Percentiles rank a stretch among this genome's conserved stretches.
Conservation (phyloP, 2,888 invertebrate genomes). For the Gandaritis pyraliata region DNA sequence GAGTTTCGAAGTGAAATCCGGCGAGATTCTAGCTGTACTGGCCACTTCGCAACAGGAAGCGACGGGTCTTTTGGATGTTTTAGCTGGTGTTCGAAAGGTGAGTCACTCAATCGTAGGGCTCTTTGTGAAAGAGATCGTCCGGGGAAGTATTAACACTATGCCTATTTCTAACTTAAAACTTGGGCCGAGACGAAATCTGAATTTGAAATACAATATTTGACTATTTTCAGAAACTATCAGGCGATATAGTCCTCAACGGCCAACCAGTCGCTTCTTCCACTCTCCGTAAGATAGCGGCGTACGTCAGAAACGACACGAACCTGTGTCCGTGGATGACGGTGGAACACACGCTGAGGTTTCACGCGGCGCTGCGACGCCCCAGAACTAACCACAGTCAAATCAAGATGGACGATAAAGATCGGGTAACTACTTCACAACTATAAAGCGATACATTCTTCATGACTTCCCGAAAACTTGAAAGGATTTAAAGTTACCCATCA, state of each 20-base stretch:
- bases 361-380: slow-evolving; percentile 89
- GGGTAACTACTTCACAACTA: slow-evolving; percentile 86
- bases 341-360: slow-evolving; percentile 94
- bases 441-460: too few species aligned
- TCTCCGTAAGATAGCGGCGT: slow-evolving; percentile 89
- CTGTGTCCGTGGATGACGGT: slow-evolving; percentile 95
- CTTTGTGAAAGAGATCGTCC: too few species aligned
- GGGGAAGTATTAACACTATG: neutral
- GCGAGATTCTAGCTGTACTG: slow-evolving; percentile 95
- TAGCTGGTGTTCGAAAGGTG: slow-evolving; percentile 89
- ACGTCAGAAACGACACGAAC: slow-evolving; percentile 89
- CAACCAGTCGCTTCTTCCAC: slow-evolving; percentile 89
- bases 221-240: slow-evolving; percentile 85
- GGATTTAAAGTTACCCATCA: too few species aligned
- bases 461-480: too few species aligned
- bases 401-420: slow-evolving; percentile 89
- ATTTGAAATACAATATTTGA: too few species aligned
- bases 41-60: slow-evolving; percentile 95
- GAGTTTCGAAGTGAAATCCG: slow-evolving; percentile 94
- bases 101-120: neutral
- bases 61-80: slow-evolving; percentile 91
- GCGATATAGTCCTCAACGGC: slow-evolving; percentile 94
- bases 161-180: too few species aligned
- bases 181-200: too few species aligned
- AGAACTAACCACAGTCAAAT: slow-evolving; percentile 84